Base-by-base conservation (phyloP, 2,888 invertebrate genomes). In the Alsophila aescularia region DNA sequence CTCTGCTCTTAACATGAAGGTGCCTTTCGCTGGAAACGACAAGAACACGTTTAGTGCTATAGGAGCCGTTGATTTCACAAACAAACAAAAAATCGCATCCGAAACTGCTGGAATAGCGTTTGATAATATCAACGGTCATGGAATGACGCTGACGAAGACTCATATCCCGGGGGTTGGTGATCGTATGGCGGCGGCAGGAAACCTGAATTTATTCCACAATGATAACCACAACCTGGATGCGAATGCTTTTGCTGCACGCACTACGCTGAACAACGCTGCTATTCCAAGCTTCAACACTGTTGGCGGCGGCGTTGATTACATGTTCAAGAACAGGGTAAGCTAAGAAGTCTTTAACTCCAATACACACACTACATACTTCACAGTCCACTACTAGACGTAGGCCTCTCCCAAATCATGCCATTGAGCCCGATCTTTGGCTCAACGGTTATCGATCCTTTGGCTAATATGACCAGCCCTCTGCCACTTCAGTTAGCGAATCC, bases 251-350 rank as follows among this genome's bases (percentile, higher is more conserved):
- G 40, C 75, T 15, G 74, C 79, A 7, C 77, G 72, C 51, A 83
- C 67, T 34, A 75, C 79, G 70, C 83, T 83, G 0, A 69, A 64
- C 8, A 69, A 73, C 1, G 72, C 75, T 2, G 62, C 69, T 0
- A 61, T 76, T 0, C 82, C 85, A 2, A 76, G 79, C 66, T 84
- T 83, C 67, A 81, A 79, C 61, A 84, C 83, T 3, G 65, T 74
- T 10, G 85, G 85, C 0, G 84, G 72, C 1, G 73, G 78, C 9
- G 35, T 80, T 7, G 82, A 85, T 50, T 85, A 32, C 32, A 32
- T 32, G 32, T 32, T 4, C 32, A 32, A 32, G 32, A 32, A 32
- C 32, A 32, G 13, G 32, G 32, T 32, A 32, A 12, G 13, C 2
- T 2, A n/a, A 12, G n/a, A n/a, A n/a, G n/a, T n/a, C n/a, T n/a